phyloP scores from a whole-genome alignment of 2,113 vertebrate species.

The Carollia perspicillata region DNA sequence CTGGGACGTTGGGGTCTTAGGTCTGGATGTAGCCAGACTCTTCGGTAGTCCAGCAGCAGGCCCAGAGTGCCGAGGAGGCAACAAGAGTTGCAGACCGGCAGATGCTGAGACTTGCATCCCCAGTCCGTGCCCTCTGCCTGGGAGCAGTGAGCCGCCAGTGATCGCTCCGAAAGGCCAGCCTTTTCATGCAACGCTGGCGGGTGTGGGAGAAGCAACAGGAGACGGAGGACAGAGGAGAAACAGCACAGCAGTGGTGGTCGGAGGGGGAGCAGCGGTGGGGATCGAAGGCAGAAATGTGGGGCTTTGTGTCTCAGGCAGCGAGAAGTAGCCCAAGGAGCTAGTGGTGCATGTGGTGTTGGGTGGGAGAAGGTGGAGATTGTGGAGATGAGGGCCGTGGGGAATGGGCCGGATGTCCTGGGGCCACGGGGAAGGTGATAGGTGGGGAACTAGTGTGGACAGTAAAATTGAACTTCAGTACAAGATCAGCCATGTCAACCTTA shows the following conservation, averaged over 20 bases:
- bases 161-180: neutral
- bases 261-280: neutral
- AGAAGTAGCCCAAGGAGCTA: neutral
- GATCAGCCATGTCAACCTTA: neutral
- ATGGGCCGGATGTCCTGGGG: neutral
- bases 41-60: neutral
- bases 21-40: neutral
- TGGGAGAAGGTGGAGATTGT: neutral
- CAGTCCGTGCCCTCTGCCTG: accelerated
- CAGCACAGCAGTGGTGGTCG: neutral
- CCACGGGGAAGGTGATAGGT: neutral
- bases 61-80: neutral
- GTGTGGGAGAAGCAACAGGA: neutral
- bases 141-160: neutral
- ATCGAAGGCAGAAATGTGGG: neutral
- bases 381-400: neutral
- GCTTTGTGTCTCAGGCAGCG: neutral
- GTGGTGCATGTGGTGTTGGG: neutral
- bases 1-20: neutral
- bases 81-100: neutral
- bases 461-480: neutral
- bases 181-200: neutral
- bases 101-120: neutral
- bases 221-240: neutral
- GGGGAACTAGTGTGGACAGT: neutral